Conservation (phyloP, 2,888 invertebrate genomes). For the Rotaria macrura region DNA sequence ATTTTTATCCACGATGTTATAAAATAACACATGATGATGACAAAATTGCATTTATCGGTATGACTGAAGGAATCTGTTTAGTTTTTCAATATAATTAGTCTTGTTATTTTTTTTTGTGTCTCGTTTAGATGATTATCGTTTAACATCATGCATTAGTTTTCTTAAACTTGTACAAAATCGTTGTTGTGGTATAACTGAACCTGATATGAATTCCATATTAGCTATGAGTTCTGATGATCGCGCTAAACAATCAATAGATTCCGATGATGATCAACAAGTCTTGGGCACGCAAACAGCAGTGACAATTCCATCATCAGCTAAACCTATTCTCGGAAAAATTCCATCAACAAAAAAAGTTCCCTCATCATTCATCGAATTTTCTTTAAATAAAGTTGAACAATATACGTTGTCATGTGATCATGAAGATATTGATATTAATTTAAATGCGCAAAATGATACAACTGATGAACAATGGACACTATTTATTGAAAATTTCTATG, state of each 20-base stretch:
- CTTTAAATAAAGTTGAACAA: slow-evolving; percentile 66
- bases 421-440: slow-evolving; percentile 59
- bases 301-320: not conserved
- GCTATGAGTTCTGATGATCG: slow-evolving; percentile 39
- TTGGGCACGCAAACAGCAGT: not conserved
- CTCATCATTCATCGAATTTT: slow-evolving; percentile 64
- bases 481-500: slow-evolving; percentile 30
- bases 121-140: slow-evolving; percentile 66
- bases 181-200: slow-evolving; percentile 23
- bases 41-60: slow-evolving; percentile 43
- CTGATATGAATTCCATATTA: slow-evolving; percentile 19
- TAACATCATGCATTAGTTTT: slow-evolving; percentile 73
- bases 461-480: slow-evolving; percentile 30
- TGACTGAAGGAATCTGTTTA: not conserved
- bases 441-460: not conserved
- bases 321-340: not conserved
- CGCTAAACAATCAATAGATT: slow-evolving; percentile 39
- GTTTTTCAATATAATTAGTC: too few relatives aligned
- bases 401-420: slow-evolving; percentile 58
- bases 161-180: slow-evolving; percentile 62
- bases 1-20: slow-evolving; percentile 76
- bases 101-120: not conserved
- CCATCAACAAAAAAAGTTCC: slow-evolving; percentile 53
- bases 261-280: slow-evolving; percentile 9
- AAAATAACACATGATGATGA: slow-evolving; percentile 55